Evolutionary conservation across 2,888 invertebrate genomes (phyloP), one percentile per base, ranked within the genome.

Genomic region (Listrodromus nycthemerus): DNA sequence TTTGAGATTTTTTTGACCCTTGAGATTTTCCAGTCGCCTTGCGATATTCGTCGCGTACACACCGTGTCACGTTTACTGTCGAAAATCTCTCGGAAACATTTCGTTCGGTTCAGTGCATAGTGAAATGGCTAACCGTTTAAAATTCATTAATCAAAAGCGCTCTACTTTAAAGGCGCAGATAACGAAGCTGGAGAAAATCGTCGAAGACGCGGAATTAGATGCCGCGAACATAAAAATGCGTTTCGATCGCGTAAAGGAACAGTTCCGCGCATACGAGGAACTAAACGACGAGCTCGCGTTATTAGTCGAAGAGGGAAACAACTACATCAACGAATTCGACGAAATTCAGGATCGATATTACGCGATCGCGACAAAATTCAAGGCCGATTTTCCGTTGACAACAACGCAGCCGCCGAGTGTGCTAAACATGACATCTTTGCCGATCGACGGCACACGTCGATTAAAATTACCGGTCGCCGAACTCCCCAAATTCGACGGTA

Each of bases 101-200:
- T n/a, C n/a, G n/a, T n/a, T n/a, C n/a, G n/a, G 48, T 8, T 63
- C 41, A 41, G 41, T 71, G 24, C 16, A 50, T 70, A n/a, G 8
- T 45, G 24, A 52, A 30, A 78, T 78, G 78, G 33, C 61, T 70
- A 37, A 37, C 3, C 77, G 77, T 8, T 4, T 82, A 13, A 82
- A 82, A 77, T 82, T 58, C 1, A 82, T 82, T 1, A 77, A 76
- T 66, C 82, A 82, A 82, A 82, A 71, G 71, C 82, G 77, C 33
- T 2, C 48, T 24, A 82, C 70, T 48, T 77, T 82, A 10, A 82
- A 82, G 10, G n/a, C 82, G 3, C 77, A 82, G 48, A 45, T 80
- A 16, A 80, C 80, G 2, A 69, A 75, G 21, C 24, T 80, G 30
- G 80, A 80, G 70, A 80, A 69, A 65, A 66, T 77, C 66, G 71